phyloP scores from a whole-genome alignment of 2,888 invertebrate genomes.

The Endomychus coccineus region DNA sequence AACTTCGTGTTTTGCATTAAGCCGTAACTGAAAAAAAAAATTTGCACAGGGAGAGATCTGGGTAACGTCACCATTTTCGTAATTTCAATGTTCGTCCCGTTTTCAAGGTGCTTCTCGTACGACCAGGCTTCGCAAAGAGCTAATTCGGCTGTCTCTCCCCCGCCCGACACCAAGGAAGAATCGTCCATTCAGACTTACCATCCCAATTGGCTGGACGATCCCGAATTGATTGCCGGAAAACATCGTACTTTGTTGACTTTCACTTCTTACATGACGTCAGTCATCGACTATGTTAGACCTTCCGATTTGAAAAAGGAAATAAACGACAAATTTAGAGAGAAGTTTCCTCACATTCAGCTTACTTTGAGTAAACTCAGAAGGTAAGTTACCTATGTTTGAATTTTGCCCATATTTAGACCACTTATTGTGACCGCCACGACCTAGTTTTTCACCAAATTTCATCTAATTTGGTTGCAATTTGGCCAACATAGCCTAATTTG shows the following conservation, averaged over 20 bases:
- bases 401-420: no score
- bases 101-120: conserved; percentile 65
- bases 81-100: neutral
- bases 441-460: no score
- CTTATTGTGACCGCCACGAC: no score
- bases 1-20: no score
- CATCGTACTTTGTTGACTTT: conserved; percentile 81
- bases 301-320: conserved; percentile 93
- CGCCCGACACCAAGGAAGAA: conserved; percentile 45
- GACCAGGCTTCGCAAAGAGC: conserved; percentile 58
- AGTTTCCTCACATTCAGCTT: conserved; percentile 90
- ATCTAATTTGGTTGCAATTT: no score
- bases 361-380: conserved; percentile 94
- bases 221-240: conserved; percentile 82
- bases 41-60: no score
- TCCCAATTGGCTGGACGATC: conserved; percentile 88
- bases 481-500: no score
- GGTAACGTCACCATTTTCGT: no score
- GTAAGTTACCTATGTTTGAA: conserved; percentile 44
- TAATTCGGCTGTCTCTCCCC: conserved; percentile 45
- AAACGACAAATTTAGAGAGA: conserved; percentile 92
- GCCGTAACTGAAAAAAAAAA: no score
- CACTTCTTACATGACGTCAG: conserved; percentile 88
- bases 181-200: conserved; percentile 51
- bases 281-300: conserved; percentile 93